These are phyloP conservation scores for Indicator indicator DNA, from an alignment of 2,113 vertebrate species.

Conservation along the genomic window DNA sequence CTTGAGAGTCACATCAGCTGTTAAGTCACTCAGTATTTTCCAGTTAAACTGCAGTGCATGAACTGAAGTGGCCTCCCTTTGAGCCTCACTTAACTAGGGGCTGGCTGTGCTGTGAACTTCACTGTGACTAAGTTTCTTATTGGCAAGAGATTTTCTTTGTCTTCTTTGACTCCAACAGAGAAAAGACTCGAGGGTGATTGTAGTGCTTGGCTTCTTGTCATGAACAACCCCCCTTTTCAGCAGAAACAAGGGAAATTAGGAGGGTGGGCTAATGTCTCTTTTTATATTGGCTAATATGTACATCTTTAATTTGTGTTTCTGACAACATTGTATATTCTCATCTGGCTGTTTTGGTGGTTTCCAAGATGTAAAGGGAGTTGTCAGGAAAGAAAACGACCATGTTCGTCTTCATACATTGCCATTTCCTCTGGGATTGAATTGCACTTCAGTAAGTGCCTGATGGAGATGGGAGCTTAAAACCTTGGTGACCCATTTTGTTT, in stretches of 20 bases:
- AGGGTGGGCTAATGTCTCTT: conserved; percentile 16
- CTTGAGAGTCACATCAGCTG: neutral
- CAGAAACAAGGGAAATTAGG: neutral
- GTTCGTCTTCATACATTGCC: neutral
- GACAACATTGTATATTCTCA: neutral
- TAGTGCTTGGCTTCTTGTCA: conserved; percentile 35
- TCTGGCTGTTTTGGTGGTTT: conserved; percentile 37
- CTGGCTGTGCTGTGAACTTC: conserved; percentile 34
- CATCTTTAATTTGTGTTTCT: conserved; percentile 45
- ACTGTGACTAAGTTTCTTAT: conserved; percentile 23
- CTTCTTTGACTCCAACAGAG: conserved; percentile 44
- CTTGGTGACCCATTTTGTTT: neutral
- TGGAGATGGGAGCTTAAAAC: neutral
- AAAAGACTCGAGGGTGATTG: neutral
- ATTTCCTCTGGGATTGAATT: neutral
- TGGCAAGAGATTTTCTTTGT: conserved; percentile 29
- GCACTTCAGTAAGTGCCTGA: conserved; percentile 10
- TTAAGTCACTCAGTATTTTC: conserved; percentile 16
- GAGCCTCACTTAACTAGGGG: conserved; percentile 24
- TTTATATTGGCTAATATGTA: neutral
- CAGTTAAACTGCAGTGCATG: neutral
- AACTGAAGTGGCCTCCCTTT: conserved; percentile 49
- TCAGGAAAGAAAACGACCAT: conserved; percentile 35
- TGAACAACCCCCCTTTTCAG: neutral
- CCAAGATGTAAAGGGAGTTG: conserved; percentile 55